Evolutionary conservation across 2,888 invertebrate species (phyloP).

Genomic region (Sminthurides aquaticus): DNA sequence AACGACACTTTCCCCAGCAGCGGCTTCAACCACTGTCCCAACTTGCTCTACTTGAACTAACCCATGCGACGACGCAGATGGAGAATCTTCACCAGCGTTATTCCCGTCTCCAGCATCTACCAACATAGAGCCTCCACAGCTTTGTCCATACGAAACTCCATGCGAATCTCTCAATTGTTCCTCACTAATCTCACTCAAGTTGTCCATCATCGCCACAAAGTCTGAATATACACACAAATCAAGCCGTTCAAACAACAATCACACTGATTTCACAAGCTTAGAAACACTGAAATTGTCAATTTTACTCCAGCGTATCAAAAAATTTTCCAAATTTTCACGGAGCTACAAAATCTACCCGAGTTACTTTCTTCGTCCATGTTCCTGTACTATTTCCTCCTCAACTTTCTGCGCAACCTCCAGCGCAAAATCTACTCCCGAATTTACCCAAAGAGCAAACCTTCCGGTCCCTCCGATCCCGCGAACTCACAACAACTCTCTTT

Average conservation of each 20-base stretch:
- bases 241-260: neutral
- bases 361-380: conserved; percentile 24
- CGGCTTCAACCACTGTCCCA: conserved; percentile 2
- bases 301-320: conserved; percentile 3
- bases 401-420: conserved; percentile 24
- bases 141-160: neutral
- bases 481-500: neutral
- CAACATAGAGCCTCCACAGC: conserved; percentile 10
- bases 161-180: conserved; percentile 16
- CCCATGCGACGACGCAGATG: conserved; percentile 15
- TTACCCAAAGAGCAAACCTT: conserved; percentile 2
- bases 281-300: neutral
- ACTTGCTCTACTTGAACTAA: neutral
- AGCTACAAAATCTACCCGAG: conserved; percentile 3
- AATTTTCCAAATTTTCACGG: conserved; percentile 1
- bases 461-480: conserved; percentile 3
- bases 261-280: neutral
- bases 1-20: conserved; percentile 11
- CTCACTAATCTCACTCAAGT: conserved; percentile 23
- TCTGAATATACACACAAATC: neutral
- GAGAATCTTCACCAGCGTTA: neutral
- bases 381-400: conserved; percentile 14
- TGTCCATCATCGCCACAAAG: conserved; percentile 14
- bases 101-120: neutral
- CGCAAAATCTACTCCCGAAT: conserved; percentile 18